These are phyloP conservation scores for Coronaproctus castanopsis DNA, from an alignment of 2,888 invertebrate species.

Conservation along the genomic window DNA sequence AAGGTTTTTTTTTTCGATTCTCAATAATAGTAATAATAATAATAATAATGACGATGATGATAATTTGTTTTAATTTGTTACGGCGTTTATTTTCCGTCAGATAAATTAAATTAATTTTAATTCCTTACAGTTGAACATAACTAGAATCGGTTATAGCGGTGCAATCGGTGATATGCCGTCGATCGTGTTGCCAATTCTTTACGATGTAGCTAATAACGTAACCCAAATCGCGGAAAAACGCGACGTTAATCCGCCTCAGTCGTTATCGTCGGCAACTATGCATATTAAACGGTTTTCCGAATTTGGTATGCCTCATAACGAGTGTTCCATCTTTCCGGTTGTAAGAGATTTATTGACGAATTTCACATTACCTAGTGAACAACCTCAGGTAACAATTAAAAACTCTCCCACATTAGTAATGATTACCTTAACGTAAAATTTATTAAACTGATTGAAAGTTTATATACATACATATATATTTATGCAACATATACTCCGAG, in stretches of 20 bases:
- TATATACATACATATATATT: too few species aligned
- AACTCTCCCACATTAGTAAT: too few species aligned
- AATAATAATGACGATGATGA: too few species aligned
- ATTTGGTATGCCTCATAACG: constrained; percentile 38
- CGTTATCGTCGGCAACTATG: constrained; percentile 39
- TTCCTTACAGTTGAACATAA: constrained; percentile 50
- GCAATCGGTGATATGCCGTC: constrained; percentile 40
- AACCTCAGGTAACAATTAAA: constrained; percentile 14
- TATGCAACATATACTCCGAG: too few species aligned
- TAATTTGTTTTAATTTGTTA: too few species aligned
- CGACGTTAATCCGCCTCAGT: constrained; percentile 36
- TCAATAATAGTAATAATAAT: too few species aligned
- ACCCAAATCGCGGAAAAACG: constrained; percentile 71
- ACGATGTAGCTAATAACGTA: constrained; percentile 66
- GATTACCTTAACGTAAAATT: too few species aligned
- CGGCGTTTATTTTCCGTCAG: too few species aligned
- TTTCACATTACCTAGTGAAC: constrained; percentile 60
- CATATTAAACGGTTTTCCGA: constrained; percentile 53
- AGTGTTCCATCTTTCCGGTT: constrained; percentile 80
- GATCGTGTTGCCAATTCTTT: constrained; percentile 69
- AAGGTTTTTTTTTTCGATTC: too few species aligned
- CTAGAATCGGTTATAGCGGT: constrained; percentile 39
- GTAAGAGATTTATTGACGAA: constrained; percentile 70
- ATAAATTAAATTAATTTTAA: too few species aligned
- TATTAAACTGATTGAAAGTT: too few species aligned